Evolutionary conservation across 2,888 invertebrate genomes (phyloP).

Genomic region (Lepidonotus clava): DNA sequence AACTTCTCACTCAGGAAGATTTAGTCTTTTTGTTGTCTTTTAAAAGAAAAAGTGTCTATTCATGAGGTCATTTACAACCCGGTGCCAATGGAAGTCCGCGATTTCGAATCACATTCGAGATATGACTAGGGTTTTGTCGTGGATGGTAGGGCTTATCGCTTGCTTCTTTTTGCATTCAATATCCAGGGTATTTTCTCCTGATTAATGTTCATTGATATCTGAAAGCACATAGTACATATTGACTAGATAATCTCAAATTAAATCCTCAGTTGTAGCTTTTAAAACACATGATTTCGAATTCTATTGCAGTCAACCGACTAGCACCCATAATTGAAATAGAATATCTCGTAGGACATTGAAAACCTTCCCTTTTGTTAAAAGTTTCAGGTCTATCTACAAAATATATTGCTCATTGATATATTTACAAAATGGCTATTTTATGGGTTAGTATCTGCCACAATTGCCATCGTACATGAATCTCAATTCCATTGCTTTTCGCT

Average conservation of each 20-base stretch:
- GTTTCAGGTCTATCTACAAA: neutral
- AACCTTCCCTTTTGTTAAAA: neutral
- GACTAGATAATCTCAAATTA: too few species aligned
- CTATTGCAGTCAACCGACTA: neutral
- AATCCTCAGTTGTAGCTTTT: too few species aligned
- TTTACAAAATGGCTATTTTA: neutral
- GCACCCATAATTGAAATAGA: neutral
- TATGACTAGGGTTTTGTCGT: too few species aligned
- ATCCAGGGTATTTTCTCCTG: too few species aligned
- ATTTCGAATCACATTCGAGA: neutral
- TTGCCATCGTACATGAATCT: neutral
- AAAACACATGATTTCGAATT: neutral
- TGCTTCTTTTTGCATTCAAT: too few species aligned
- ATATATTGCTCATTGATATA: constrained; percentile 11
- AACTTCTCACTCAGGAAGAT: neutral
- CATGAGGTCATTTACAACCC: neutral
- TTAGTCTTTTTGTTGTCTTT: neutral
- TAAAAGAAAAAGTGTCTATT: neutral
- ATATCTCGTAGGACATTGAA: neutral
- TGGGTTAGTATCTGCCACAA: too few species aligned
- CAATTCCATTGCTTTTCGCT: neutral
- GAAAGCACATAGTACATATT: neutral
- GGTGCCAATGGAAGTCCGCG: neutral
- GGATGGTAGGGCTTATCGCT: too few species aligned
- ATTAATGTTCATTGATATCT: neutral